Percentiles rank a stretch among this genome's conserved stretches.
These are phyloP conservation scores for Dusona sp. DNA, from an alignment of 2,888 invertebrate species.

Conservation along the genomic window DNA sequence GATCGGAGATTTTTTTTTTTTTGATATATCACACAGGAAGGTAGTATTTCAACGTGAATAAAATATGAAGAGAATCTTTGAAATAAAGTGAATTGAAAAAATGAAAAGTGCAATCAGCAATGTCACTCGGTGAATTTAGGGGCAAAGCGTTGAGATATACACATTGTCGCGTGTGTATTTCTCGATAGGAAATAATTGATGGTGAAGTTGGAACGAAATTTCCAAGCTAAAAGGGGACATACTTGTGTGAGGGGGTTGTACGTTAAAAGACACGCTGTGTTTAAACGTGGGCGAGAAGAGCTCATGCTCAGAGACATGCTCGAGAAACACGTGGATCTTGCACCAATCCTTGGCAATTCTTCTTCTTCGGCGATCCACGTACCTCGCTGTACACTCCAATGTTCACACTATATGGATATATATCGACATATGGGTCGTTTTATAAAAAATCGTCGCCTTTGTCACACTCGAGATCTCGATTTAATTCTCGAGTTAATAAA, in stretches of 20 bases:
- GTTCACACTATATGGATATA: neutral
- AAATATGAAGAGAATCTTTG: slow-evolving; percentile 18
- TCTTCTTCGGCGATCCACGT: slow-evolving; percentile 47
- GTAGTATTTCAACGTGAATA: neutral
- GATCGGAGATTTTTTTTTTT: neutral
- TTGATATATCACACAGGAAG: neutral
- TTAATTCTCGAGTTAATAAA: neutral
- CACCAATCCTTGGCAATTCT: slow-evolving; percentile 54
- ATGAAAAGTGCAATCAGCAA: neutral
- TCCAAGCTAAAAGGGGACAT: slow-evolving; percentile 39
- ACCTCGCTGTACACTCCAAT: slow-evolving; percentile 4
- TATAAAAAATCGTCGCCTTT: neutral
- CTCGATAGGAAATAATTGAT: slow-evolving; percentile 60
- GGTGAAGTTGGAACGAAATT: slow-evolving; percentile 55
- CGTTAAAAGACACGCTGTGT: slow-evolving; percentile 30
- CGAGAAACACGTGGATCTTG: slow-evolving; percentile 62
- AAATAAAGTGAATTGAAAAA: neutral
- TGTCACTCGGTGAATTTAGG: slow-evolving; percentile 41
- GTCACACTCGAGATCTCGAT: neutral
- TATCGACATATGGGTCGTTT: neutral
- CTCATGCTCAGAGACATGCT: slow-evolving; percentile 53
- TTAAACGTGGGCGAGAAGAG: slow-evolving; percentile 57
- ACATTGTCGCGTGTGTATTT: slow-evolving; percentile 43
- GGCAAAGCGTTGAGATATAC: slow-evolving; percentile 37
- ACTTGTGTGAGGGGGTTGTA: slow-evolving; percentile 12